A percentile compares a stretch with the other conserved stretches of the same genome.
Conservation (phyloP, 2,888 invertebrate species). For the Argyra leucocephala region DNA sequence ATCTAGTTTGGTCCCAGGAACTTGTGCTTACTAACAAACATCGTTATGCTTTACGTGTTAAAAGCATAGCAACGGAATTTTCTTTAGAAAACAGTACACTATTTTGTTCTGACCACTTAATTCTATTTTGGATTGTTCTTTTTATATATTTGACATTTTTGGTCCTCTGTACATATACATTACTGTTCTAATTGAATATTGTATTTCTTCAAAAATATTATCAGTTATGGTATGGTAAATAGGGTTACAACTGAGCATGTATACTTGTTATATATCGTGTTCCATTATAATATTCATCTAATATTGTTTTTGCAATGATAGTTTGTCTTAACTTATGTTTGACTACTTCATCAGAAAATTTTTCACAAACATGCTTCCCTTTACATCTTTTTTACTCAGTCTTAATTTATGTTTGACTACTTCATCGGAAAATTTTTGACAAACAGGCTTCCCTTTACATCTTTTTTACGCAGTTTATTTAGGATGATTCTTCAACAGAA, state of each 20-base stretch:
- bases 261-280: conserved; percentile 9
- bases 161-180: neutral
- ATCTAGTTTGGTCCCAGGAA: neutral
- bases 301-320: neutral
- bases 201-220: neutral
- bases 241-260: neutral
- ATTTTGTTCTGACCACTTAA: neutral
- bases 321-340: too few relatives aligned
- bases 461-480: neutral
- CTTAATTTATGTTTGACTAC: neutral
- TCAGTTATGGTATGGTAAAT: neutral
- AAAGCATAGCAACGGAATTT: neutral
- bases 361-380: too few relatives aligned
- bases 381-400: too few relatives aligned
- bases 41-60: neutral
- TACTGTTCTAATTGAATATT: neutral
- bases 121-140: neutral
- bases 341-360: too few relatives aligned
- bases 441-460: neutral
- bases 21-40: neutral
- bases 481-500: neutral
- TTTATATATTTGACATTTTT: neutral
- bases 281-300: neutral
- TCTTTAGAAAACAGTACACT: neutral
- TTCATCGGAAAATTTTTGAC: neutral